Conservation (phyloP, 1,140 invertebrate genomes). For the Bombus picipes region DNA sequence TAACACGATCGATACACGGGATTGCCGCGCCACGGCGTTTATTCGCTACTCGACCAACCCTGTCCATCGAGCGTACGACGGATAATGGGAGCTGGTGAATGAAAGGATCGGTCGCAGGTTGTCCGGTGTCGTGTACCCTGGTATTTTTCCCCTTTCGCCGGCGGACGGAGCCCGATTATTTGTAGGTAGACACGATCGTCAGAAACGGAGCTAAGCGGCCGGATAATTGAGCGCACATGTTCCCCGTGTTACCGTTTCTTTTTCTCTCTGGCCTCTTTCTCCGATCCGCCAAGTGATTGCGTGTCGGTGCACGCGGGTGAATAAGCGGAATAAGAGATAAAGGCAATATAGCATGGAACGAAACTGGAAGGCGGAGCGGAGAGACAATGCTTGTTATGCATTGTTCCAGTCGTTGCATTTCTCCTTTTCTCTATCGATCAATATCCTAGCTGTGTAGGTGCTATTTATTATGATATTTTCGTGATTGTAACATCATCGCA, state of each 20-base stretch:
- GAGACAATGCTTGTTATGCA: conserved; percentile 78
- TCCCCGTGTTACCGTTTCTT: conserved; percentile 28
- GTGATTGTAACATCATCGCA: background rate
- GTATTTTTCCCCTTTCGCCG: background rate
- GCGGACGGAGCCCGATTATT: background rate
- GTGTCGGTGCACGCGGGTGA: conserved; percentile 28
- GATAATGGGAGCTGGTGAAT: conserved; percentile 61
- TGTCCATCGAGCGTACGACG: conserved; percentile 57
- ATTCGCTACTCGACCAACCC: conserved; percentile 30
- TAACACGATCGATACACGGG: conserved; percentile 53
- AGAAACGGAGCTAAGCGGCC: conserved; percentile 34
- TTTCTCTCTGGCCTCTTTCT: background rate
- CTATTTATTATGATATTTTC: too few species aligned
- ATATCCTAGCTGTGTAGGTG: background rate
- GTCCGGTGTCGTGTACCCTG: conserved; percentile 18
- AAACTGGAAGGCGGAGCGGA: conserved; percentile 73
- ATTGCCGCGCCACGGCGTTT: conserved; percentile 15
- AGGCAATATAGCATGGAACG: conserved; percentile 69
- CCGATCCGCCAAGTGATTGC: background rate
- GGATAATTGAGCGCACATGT: conserved; percentile 48
- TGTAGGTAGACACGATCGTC: conserved; percentile 31
- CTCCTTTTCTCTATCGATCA: background rate
- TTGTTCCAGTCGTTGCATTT: conserved; percentile 61
- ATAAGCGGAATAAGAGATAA: conserved; percentile 69
- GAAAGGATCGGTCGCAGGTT: conserved; percentile 55